Percentiles rank a stretch among this genome's conserved stretches.
Conservation (phyloP, 2,113 vertebrate genomes). For the Steatornis caripensis region DNA sequence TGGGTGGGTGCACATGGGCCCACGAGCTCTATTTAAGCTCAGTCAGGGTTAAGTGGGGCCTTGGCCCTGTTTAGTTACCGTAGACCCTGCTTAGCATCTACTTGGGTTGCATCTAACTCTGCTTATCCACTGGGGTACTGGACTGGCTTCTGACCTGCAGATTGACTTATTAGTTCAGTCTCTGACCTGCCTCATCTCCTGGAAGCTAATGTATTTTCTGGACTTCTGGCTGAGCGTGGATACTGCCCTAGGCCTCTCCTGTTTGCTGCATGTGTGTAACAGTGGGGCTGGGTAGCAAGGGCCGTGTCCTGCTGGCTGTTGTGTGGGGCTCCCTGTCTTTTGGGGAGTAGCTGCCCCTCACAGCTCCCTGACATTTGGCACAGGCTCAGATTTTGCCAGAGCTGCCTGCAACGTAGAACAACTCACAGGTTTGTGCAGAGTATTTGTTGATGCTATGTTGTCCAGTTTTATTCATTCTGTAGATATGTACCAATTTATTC, state of each 20-base stretch:
- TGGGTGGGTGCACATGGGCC: background rate
- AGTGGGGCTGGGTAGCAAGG: background rate
- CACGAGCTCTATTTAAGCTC: background rate
- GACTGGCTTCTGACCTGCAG: background rate
- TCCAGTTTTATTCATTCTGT: background rate
- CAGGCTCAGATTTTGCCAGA: rapidly evolving
- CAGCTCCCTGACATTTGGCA: background rate
- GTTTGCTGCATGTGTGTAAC: background rate
- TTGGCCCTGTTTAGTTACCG: rapidly evolving
- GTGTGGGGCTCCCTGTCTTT: background rate
- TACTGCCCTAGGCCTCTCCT: background rate
- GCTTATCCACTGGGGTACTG: rapidly evolving
- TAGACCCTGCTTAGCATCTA: rapidly evolving
- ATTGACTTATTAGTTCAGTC: background rate
- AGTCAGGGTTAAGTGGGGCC: rapidly evolving
- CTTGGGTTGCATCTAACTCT: rapidly evolving
- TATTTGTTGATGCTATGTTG: rapidly evolving
- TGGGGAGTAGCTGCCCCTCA: background rate
- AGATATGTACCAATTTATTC: background rate
- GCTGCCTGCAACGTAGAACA: background rate
- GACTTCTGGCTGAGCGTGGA: background rate
- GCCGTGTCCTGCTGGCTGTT: background rate
- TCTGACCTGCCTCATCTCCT: rapidly evolving
- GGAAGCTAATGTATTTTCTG: background rate
- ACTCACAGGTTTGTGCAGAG: rapidly evolving